phyloP scores from a whole-genome alignment of 2,888 invertebrate species.

The Polyommatus iphigenia region DNA sequence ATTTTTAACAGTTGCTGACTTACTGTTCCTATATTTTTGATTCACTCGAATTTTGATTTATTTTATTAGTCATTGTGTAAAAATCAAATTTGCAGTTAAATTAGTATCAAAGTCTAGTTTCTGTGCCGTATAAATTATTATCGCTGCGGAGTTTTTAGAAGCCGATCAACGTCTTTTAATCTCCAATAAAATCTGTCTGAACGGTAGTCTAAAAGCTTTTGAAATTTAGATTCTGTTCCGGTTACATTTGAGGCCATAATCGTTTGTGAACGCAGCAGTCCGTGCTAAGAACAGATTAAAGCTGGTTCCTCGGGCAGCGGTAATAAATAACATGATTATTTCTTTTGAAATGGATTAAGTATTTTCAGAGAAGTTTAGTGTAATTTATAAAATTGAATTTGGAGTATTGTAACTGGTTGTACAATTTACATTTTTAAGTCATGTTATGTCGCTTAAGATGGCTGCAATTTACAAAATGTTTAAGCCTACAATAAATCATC shows the following conservation, averaged over 20 bases:
- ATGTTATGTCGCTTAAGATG: constrained; percentile 6
- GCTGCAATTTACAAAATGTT: neutral
- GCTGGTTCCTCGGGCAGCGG: constrained; percentile 62
- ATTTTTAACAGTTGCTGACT: neutral
- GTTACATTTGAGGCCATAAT: constrained; percentile 30
- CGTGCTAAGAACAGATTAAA: constrained; percentile 74
- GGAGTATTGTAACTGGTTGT: constrained; percentile 1
- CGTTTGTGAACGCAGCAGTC: constrained; percentile 39
- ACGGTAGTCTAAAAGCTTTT: constrained; percentile 23
- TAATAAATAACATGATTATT: constrained; percentile 79
- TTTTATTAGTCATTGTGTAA: neutral
- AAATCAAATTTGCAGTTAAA: constrained; percentile 18
- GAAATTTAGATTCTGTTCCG: constrained; percentile 30
- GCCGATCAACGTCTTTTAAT: constrained; percentile 69
- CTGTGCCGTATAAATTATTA: constrained; percentile 51
- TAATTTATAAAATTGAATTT: constrained; percentile 31
- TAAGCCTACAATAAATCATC: neutral
- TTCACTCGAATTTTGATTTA: neutral
- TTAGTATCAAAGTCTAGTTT: constrained; percentile 49
- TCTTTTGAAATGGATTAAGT: constrained; percentile 66
- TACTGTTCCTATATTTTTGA: neutral
- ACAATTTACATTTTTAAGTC: constrained; percentile 11
- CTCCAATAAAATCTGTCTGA: constrained; percentile 69
- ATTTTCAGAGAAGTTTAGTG: constrained; percentile 46
- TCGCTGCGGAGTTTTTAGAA: constrained; percentile 60